Evolutionary conservation across 2,113 vertebrate species (phyloP).

Genomic region (Python bivittatus): DNA sequence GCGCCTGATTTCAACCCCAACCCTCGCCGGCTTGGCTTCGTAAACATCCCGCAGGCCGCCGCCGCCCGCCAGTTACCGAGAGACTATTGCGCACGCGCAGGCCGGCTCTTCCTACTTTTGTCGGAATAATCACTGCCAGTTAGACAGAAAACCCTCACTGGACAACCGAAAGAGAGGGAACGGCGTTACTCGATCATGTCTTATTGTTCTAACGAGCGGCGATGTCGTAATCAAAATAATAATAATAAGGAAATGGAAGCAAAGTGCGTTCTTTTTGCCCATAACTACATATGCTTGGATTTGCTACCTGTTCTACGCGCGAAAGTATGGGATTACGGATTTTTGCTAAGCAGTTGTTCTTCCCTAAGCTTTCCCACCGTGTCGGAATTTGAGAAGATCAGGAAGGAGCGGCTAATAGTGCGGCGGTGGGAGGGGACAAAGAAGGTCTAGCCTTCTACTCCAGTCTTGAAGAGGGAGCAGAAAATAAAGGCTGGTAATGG

Average conservation of each 20-base stretch:
- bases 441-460: not conserved
- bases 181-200: not conserved
- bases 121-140: not conserved
- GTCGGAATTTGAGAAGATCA: constrained; percentile 9
- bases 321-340: not conserved
- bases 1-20: not conserved
- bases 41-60: not conserved
- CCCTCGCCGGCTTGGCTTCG: not conserved
- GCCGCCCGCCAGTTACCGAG: not conserved
- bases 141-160: not conserved
- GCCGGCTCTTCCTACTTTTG: no score
- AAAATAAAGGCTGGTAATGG: not conserved
- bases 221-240: not conserved
- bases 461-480: not conserved
- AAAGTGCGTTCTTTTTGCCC: not conserved
- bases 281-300: not conserved
- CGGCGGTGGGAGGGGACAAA: fast-evolving
- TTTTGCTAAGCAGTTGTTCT: not conserved
- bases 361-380: not conserved
- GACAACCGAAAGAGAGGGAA: not conserved
- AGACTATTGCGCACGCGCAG: not conserved
- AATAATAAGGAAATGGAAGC: not conserved
- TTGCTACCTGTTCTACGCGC: no score
- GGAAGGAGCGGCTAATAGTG: not conserved
- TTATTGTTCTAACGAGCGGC: not conserved